These are phyloP conservation scores for Microtus pennsylvanicus DNA, from an alignment of 2,113 vertebrate species.

Conservation along the genomic window DNA sequence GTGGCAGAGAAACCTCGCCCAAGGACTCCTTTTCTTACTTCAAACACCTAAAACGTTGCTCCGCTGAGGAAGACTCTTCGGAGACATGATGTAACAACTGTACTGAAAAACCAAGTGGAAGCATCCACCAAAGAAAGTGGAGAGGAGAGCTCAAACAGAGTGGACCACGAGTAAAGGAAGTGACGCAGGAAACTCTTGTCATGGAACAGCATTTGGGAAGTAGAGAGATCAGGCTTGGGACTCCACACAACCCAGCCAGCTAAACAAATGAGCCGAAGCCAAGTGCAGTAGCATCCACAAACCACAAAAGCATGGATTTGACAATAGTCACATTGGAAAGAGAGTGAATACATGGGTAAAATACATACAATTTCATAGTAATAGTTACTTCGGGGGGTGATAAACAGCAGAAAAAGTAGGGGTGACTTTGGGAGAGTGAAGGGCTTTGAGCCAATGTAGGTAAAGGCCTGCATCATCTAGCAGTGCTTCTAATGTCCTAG, in stretches of 20 bases:
- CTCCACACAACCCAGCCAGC: background rate
- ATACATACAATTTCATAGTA: background rate
- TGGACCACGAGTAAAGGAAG: background rate
- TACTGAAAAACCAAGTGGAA: constrained; percentile 38
- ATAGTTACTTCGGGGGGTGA: background rate
- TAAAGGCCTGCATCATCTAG: background rate
- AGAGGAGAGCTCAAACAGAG: background rate
- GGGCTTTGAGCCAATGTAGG: background rate
- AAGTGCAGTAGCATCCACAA: background rate
- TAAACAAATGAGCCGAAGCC: background rate
- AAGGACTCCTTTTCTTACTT: background rate
- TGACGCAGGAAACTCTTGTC: background rate
- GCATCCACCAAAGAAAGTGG: constrained; percentile 5
- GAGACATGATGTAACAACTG: background rate
- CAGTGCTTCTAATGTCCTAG: background rate
- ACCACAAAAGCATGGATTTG: background rate
- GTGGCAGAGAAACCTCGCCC: background rate
- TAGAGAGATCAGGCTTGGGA: background rate
- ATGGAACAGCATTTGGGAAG: background rate
- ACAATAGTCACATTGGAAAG: background rate
- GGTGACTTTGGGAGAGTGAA: background rate
- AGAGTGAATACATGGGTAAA: background rate
- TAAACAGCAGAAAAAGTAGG: background rate
- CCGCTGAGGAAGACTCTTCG: background rate
- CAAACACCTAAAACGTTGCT: background rate